Base-by-base conservation (phyloP, 2,113 vertebrate species). In the Heliornis fulica region DNA sequence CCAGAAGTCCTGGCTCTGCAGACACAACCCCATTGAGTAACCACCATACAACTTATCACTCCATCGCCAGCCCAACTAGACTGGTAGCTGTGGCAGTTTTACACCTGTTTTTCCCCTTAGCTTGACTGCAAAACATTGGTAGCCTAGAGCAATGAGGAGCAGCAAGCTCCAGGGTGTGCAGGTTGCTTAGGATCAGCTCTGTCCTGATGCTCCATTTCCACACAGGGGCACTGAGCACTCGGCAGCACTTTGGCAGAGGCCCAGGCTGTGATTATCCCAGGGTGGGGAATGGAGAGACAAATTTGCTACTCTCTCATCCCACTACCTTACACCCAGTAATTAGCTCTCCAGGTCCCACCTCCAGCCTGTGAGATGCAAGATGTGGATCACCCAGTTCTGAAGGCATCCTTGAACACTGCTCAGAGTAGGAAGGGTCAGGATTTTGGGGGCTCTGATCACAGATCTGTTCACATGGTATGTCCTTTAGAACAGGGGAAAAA, bases 11-110 rank as follows among this genome's bases (percentile, higher is more conserved):
- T 92, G 92, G 82, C 85, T 93, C 69, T 68, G 23, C 19, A 72
- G 82, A 89, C 38, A 15, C 76, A 63, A 50, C 86, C 61, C 32
- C 29, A 64, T 94, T 96, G 91, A 83, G 87, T 90, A 96, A 96
- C 71, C 51, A 56, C 88, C 48, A 32, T 3, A 8, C 59, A n/a
- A 40, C 10, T 83, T 94, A 93, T 63, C 94, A 7, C 51, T 93
- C 20, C 3, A 74, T 90, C 56, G 0, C 64, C n/a, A 86, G 10
- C 21, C 45, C 15, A 22, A 51, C 46, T 38, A 75, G 41, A 77
- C 90, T 31, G 54, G 31, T 31, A 43, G 51, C 61, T 25, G 22
- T 51, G 92, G 64, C 79, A 78, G 10, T 9, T 65, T 46, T 28
- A 59, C 0, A 25, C 88, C 82, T 81, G 7, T 46, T 80, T 89